phyloP scores from a whole-genome alignment of 2,797 vertebrate genomes.

The Chloroceryle amazona region DNA sequence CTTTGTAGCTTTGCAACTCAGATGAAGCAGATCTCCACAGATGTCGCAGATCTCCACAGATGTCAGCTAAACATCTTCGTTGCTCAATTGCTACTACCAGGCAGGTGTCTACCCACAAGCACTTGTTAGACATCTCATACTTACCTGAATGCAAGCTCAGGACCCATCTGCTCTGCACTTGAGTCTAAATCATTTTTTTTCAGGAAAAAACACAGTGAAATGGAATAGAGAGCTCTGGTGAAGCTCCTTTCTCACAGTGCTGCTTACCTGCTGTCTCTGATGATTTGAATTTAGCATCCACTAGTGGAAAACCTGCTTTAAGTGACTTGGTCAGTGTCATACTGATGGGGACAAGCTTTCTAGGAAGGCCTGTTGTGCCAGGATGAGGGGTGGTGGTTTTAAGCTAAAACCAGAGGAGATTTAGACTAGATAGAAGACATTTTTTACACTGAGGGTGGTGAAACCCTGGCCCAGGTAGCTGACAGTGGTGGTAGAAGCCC shows the following conservation, averaged over 20 bases:
- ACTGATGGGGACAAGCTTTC: neutral
- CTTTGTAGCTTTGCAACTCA: neutral
- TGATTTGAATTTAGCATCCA: neutral
- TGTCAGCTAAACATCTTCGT: neutral
- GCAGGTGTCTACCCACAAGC: neutral
- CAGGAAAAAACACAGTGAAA: neutral
- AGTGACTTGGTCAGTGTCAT: neutral
- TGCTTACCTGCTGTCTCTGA: fast-evolving
- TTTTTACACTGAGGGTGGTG: too few species aligned
- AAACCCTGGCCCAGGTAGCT: neutral
- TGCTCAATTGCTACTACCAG: neutral
- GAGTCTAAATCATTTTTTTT: neutral
- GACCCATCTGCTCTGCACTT: neutral
- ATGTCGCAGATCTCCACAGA: neutral
- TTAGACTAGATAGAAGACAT: neutral
- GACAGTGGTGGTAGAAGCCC: neutral
- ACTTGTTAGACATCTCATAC: neutral
- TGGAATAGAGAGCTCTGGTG: neutral
- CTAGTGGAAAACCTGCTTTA: neutral
- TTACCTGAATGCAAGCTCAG: neutral
- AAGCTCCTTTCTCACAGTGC: neutral
- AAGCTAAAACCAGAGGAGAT: neutral
- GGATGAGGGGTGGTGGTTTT: neutral
- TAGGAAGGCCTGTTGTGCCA: neutral
- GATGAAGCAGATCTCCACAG: neutral